A percentile compares a stretch with the other conserved stretches of the same genome.
Conservation (phyloP, 1,140 invertebrate genomes). For the Bombus confusus region DNA sequence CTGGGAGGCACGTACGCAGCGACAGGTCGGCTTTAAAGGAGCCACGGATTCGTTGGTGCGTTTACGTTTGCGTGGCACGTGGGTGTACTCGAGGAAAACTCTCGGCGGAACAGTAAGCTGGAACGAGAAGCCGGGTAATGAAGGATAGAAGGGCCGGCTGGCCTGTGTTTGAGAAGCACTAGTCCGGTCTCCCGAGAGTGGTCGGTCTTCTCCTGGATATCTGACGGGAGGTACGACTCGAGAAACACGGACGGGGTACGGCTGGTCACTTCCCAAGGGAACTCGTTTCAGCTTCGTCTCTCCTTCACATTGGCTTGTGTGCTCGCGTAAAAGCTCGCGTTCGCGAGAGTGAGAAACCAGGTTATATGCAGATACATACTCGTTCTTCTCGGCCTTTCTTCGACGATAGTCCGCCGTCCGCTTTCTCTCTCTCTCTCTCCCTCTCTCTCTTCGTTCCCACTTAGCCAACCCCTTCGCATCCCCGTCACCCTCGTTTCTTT, state of each 20-base stretch:
- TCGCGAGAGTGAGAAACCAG: conserved; percentile 70
- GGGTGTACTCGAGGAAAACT: conserved; percentile 57
- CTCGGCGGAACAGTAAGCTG: conserved; percentile 53
- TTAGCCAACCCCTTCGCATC: background rate
- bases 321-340: conserved; percentile 54
- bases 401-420: conserved; percentile 20
- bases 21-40: conserved; percentile 40
- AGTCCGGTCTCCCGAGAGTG: conserved; percentile 71
- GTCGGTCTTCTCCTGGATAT: conserved; percentile 69
- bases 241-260: conserved; percentile 34
- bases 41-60: conserved; percentile 51
- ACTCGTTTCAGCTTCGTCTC: conserved; percentile 48
- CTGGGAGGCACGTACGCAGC: conserved; percentile 23
- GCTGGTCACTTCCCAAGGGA: conserved; percentile 67
- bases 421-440: background rate
- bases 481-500: conserved; percentile 19
- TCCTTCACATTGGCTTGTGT: conserved; percentile 3
- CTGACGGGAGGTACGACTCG: conserved; percentile 37
- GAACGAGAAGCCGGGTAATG: conserved; percentile 68
- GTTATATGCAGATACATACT: conserved; percentile 72
- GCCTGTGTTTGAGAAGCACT: conserved; percentile 75
- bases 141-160: conserved; percentile 68
- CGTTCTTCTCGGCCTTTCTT: conserved; percentile 46
- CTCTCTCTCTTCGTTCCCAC: background rate
- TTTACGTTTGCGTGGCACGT: conserved; percentile 68